Evolutionary conservation across 2,888 invertebrate species (phyloP).

Genomic region (Agapostemon virescens): DNA sequence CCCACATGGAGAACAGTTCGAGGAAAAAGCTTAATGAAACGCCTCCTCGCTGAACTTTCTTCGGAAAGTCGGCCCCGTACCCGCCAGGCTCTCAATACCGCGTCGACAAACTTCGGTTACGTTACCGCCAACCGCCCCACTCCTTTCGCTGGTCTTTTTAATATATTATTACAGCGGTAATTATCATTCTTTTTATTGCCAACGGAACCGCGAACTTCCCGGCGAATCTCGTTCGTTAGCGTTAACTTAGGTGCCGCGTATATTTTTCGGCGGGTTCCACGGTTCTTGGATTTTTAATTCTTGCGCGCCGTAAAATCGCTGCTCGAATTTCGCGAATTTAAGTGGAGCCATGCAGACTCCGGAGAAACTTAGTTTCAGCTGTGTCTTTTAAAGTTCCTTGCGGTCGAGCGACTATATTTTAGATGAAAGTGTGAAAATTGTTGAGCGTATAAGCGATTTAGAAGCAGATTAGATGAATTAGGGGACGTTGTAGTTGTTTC

Average conservation of each 20-base stretch:
- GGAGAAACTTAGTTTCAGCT: background rate
- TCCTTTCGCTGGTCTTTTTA: background rate
- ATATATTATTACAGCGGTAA: background rate
- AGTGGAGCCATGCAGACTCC: background rate
- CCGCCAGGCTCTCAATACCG: constrained; percentile 2
- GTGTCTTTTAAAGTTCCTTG: background rate
- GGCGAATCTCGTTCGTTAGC: background rate
- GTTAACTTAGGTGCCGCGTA: background rate
- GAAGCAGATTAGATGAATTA: no score
- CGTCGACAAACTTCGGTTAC: background rate
- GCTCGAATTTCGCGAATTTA: background rate
- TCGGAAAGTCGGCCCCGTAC: constrained; percentile 1
- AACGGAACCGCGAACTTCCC: background rate
- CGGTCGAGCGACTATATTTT: background rate
- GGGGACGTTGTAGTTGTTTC: no score
- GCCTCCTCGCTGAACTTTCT: constrained; percentile 9
- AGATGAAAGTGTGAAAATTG: background rate
- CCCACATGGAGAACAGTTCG: constrained; percentile 17
- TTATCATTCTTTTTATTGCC: constrained; percentile 7
- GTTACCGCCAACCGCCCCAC: background rate
- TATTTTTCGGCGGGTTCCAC: background rate
- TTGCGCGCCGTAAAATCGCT: background rate
- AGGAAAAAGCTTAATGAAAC: constrained; percentile 30
- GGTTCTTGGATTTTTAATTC: background rate
- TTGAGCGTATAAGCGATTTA: background rate